Evolutionary conservation across 2,888 invertebrate species (phyloP).

Genomic region (Nemotelus nigrinus): DNA sequence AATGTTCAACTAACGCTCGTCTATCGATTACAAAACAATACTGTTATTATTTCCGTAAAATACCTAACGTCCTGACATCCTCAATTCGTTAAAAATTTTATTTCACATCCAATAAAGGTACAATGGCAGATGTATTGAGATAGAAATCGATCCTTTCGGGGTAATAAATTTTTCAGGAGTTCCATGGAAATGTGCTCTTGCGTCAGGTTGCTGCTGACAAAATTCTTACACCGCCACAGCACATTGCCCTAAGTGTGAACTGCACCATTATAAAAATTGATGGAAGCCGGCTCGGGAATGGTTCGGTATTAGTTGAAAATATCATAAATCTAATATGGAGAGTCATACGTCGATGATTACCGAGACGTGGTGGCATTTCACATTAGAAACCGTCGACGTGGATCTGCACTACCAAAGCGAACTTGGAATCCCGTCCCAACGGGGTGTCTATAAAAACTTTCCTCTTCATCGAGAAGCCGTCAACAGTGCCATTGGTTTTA

Average conservation of each 20-base stretch:
- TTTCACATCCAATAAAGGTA: constrained; percentile 28
- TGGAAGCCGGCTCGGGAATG: constrained; percentile 2
- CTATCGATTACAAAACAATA: not conserved
- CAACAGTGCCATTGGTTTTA: constrained; percentile 1
- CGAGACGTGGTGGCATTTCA: constrained; percentile 15
- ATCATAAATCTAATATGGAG: constrained; percentile 36
- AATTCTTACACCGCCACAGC: not conserved
- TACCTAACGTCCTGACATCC: not conserved
- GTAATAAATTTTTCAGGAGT: constrained; percentile 14
- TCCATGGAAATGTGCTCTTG: not conserved
- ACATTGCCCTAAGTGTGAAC: constrained; percentile 15
- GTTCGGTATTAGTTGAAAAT: constrained; percentile 21
- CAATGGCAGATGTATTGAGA: constrained; percentile 25
- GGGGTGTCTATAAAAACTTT: constrained; percentile 25
- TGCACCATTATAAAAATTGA: constrained; percentile 35
- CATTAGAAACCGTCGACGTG: constrained; percentile 1
- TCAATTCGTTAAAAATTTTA: constrained; percentile 23
- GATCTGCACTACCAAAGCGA: not conserved
- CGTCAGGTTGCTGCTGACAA: constrained; percentile 13
- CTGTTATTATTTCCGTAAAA: not conserved
- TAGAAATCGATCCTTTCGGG: constrained; percentile 28
- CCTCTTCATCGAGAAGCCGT: too few species aligned
- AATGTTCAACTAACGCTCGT: too few species aligned
- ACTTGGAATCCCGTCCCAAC: not conserved
- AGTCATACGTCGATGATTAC: constrained; percentile 34